Evolutionary conservation across 2,888 invertebrate species (phyloP).

Genomic region (Chelonus formosanus): DNA sequence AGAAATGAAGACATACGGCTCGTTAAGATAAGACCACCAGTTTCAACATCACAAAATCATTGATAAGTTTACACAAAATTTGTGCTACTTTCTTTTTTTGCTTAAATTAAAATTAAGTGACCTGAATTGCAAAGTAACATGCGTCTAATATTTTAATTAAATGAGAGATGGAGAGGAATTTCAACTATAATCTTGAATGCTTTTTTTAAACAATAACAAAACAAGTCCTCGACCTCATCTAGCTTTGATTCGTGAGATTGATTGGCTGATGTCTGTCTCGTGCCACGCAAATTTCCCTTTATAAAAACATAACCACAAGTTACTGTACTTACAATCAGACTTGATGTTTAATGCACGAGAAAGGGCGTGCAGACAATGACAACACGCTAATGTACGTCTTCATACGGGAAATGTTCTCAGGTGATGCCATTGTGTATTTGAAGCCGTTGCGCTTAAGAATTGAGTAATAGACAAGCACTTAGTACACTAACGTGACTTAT

Average conservation of each 20-base stretch:
- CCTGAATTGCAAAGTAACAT: no score
- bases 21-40: no score
- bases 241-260: conserved; percentile 33
- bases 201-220: not conserved
- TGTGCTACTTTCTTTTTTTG: no score
- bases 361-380: conserved; percentile 41
- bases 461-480: conserved; percentile 47
- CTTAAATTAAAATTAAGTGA: no score
- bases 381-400: conserved; percentile 38
- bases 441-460: conserved; percentile 43
- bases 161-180: not conserved
- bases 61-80: no score
- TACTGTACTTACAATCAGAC: not conserved
- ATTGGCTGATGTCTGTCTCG: conserved; percentile 29
- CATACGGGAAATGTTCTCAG: conserved; percentile 61
- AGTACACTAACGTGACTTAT: not conserved
- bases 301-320: not conserved
- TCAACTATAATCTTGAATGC: not conserved
- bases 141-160: no score
- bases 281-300: conserved; percentile 12
- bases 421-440: conserved; percentile 55
- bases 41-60: no score
- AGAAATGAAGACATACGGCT: no score
- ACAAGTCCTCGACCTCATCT: conserved; percentile 49
- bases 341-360: conserved; percentile 31